A percentile compares a stretch with the other conserved stretches of the same genome.
Evolutionary conservation across 2,113 vertebrate species (phyloP).

Genomic region (Dicaeum eximium): DNA sequence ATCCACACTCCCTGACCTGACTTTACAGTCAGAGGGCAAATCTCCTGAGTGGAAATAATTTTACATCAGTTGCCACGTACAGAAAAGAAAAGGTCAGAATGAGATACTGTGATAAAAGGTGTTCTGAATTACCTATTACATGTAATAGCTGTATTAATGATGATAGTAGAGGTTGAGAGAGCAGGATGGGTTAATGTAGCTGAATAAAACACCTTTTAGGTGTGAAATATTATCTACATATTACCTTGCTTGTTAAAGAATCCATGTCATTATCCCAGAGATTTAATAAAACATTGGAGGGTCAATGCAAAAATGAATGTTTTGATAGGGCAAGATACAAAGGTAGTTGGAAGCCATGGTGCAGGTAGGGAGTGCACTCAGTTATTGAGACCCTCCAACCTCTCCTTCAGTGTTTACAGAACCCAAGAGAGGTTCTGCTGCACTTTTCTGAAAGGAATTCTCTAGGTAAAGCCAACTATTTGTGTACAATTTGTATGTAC

Average conservation of each 20-base stretch:
- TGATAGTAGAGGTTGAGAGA: background rate
- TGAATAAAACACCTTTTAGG: background rate
- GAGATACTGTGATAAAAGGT: background rate
- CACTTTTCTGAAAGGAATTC: background rate
- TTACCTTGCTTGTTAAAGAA: background rate
- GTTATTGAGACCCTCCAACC: background rate
- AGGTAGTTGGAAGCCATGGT: background rate
- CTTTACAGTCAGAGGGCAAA: background rate
- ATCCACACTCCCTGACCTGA: background rate
- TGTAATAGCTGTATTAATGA: background rate
- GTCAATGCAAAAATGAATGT: background rate
- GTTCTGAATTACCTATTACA: background rate
- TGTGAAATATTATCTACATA: background rate
- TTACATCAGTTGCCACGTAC: background rate
- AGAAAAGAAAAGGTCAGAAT: background rate
- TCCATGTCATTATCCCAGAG: background rate
- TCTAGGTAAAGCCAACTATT: background rate
- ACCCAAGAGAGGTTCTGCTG: background rate
- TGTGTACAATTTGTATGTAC: background rate
- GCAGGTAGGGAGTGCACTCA: background rate
- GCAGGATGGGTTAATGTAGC: background rate
- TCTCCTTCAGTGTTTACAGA: background rate
- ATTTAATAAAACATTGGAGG: background rate
- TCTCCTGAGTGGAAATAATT: background rate
- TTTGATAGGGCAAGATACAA: background rate